Evolutionary conservation across 64 coral and sea anemone species (phyloP).

Genomic region (Pachyseris speciosa): DNA sequence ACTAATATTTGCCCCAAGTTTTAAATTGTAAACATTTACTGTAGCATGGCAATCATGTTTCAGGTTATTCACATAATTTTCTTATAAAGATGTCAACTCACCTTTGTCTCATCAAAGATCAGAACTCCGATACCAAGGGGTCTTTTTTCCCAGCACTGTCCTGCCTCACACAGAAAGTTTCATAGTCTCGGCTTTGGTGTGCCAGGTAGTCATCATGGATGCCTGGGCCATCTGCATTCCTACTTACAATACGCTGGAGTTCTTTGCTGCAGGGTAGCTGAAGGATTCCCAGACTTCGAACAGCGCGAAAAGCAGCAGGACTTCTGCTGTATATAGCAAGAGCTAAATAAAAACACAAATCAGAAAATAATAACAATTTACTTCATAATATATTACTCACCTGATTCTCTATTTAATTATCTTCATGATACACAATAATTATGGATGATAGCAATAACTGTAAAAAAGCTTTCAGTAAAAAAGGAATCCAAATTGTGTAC

Average conservation of each 20-base stretch:
- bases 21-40: neutral
- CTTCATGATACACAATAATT: no score
- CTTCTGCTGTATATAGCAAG: constrained; percentile 20
- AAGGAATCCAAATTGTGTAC: no score
- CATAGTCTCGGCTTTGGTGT: neutral
- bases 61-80: no score
- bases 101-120: constrained; percentile 29
- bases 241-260: neutral
- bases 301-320: neutral
- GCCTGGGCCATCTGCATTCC: constrained; percentile 11
- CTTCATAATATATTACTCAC: no score
- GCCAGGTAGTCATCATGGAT: neutral
- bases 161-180: neutral
- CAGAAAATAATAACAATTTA: no score
- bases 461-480: no score
- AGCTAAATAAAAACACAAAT: no score
- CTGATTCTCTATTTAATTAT: no score
- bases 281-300: neutral
- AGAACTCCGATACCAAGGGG: constrained; percentile 21
- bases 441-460: no score
- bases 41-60: constrained; percentile 8
- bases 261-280: constrained; percentile 33
- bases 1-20: neutral
- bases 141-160: constrained; percentile 2
- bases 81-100: neutral